phyloP scores from a whole-genome alignment of 2,113 vertebrate genomes.

The Gambusia affinis region DNA sequence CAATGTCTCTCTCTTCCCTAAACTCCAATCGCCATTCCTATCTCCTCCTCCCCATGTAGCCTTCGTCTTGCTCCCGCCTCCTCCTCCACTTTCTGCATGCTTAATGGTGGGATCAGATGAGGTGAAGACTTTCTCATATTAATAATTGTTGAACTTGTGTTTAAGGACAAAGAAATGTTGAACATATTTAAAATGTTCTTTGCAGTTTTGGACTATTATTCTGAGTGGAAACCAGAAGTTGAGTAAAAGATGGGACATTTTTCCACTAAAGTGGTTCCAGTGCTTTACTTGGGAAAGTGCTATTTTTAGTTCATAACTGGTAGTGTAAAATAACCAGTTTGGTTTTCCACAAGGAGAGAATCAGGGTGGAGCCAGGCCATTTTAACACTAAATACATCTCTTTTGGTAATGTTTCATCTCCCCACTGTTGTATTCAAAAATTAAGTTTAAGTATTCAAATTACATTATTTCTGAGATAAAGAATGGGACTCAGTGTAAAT shows the following conservation, averaged over 20 bases:
- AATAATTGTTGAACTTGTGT: slow-evolving; percentile 45
- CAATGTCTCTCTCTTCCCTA: slow-evolving; percentile 17
- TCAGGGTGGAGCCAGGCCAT: neutral
- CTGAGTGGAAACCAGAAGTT: neutral
- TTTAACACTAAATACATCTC: too few relatives aligned
- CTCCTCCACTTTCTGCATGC: slow-evolving; percentile 32
- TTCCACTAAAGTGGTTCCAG: neutral
- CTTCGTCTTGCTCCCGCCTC: slow-evolving; percentile 43
- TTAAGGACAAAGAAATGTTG: slow-evolving; percentile 2
- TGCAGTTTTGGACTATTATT: too few relatives aligned
- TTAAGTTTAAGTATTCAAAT: too few relatives aligned
- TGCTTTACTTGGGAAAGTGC: neutral
- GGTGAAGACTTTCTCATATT: slow-evolving; percentile 68
- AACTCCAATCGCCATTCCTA: slow-evolving; percentile 60
- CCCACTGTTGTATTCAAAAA: neutral
- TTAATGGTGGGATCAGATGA: slow-evolving; percentile 55
- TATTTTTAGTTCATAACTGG: neutral
- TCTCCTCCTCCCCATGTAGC: slow-evolving; percentile 51
- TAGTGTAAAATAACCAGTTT: neutral
- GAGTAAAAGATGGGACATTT: neutral
- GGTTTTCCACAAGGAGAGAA: neutral
- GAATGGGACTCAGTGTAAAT: neutral
- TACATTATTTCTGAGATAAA: neutral
- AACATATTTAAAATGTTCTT: neutral
- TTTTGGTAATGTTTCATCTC: neutral